Percentiles rank a stretch among this genome's conserved stretches.
These are phyloP conservation scores for Creontiades dilutus DNA, from an alignment of 2,888 invertebrate species.

Conservation along the genomic window DNA sequence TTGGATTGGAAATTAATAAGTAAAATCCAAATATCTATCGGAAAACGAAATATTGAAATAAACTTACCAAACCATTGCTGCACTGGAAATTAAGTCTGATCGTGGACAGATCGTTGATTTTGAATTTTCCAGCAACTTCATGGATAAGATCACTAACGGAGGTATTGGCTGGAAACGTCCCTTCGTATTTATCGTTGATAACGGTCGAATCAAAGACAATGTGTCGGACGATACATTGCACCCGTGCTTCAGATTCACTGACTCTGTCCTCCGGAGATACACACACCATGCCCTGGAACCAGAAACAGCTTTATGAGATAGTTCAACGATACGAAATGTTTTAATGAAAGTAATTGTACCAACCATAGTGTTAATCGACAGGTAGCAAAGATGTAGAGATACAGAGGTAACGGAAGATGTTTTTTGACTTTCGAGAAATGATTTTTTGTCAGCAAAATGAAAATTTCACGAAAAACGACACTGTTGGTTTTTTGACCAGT, in stretches of 20 bases:
- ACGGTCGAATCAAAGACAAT: conserved; percentile 77
- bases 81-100: conserved; percentile 79
- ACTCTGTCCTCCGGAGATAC: conserved; percentile 77
- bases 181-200: conserved; percentile 76
- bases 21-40: too few species aligned
- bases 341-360: too few species aligned
- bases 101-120: conserved; percentile 79
- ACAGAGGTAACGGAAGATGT: too few species aligned
- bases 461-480: too few species aligned
- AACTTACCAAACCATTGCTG: conserved; percentile 1
- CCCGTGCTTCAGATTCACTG: conserved; percentile 72
- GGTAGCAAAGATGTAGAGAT: too few species aligned
- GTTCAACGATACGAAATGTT: too few species aligned
- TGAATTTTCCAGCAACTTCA: conserved; percentile 79
- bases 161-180: conserved; percentile 79
- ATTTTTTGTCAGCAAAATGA: too few species aligned
- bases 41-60: not conserved
- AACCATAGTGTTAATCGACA: too few species aligned
- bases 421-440: too few species aligned
- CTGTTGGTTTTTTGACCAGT: too few species aligned
- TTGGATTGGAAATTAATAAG: too few species aligned
- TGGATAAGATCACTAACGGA: conserved; percentile 79
- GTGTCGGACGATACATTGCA: conserved; percentile 79
- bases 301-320: not conserved
- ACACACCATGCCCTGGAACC: conserved; percentile 80